Base-by-base conservation (phyloP, 2,888 invertebrate species). In the Syrphus vitripennis region DNA sequence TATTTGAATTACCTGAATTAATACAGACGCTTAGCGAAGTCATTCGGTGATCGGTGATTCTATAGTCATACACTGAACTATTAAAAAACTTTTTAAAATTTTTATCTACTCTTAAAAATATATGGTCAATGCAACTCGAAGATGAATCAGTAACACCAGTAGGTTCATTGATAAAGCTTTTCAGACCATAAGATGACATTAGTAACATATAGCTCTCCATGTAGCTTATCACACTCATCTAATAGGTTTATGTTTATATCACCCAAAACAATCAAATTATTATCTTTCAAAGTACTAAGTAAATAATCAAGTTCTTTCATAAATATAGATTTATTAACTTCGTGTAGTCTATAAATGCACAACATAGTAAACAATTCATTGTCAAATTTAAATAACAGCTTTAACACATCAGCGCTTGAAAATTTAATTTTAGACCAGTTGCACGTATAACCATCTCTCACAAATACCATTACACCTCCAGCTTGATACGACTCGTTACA, bases 401-500 rank as follows among this genome's bases (percentile, higher is more conserved):
- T 48, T 6, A 48, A 21, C 1, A 48, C 48, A 34, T 34, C 34
- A 34, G 34, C 34, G 34, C 34, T 34, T 34, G 34, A n/a, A 34
- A 34, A 34, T 34, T 6, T 34, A 6, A 34, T 9, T 34, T 34
- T 34, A 34, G 34, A 34, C 4, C 7, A 34, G 34, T 34, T 34
- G 55, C 19, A 37, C 21, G 40, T n/a, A 55, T 40, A 40, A 55
- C 40, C 55, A n/a, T 40, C 53, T 70, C 19, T 67, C 24, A 69
- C 69, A 69, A 37, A 69, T n/a, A 69, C 40, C 29, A 29, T 31
- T 45, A 71, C 34, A 57, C 71, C 71, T 19, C 71, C 57, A n/a
- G n/a, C n/a, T n/a, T n/a, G n/a, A 31, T 71, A 71, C 6, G 45
- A 57, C 4, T 71, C 21, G n/a, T 70, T 70, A 70, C 55, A 57